A percentile compares a stretch with the other conserved stretches of the same genome.
Conservation (phyloP, 2,797 vertebrate species). For the Denticeps clupeoides region DNA sequence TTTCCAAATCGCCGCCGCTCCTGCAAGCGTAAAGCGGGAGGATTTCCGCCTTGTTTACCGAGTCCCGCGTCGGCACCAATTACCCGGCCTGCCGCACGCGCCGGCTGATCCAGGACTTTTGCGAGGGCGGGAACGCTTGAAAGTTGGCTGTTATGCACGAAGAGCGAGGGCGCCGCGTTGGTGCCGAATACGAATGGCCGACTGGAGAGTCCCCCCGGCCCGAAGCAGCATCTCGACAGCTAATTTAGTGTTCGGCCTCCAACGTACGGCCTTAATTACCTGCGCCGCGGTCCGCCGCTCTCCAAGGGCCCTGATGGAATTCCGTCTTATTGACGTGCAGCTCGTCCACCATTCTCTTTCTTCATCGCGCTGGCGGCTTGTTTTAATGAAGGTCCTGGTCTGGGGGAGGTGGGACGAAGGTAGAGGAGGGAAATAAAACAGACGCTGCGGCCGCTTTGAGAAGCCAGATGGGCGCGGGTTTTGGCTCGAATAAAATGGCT, state of each 20-base stretch:
- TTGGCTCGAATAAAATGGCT: too few relatives aligned
- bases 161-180: background rate
- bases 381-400: too few relatives aligned
- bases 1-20: too few relatives aligned
- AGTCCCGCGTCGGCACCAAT: background rate
- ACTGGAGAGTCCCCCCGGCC: background rate
- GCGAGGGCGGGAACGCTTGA: constrained; percentile 1
- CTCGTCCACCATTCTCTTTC: constrained; percentile 3
- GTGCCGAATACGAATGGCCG: background rate
- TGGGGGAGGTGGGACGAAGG: constrained; percentile 9
- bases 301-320: too few relatives aligned
- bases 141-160: constrained; percentile 1
- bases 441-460: too few relatives aligned
- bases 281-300: background rate
- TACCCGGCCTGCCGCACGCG: background rate
- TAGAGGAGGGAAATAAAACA: background rate
- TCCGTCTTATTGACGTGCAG: constrained; percentile 8
- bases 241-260: background rate
- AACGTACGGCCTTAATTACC: background rate
- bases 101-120: background rate
- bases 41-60: background rate
- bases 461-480: too few relatives aligned
- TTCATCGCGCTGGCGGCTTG: too few relatives aligned
- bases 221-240: background rate
- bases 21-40: too few relatives aligned